Percentiles rank a stretch among this genome's conserved stretches.
Conservation (phyloP, 2,888 invertebrate species). For the Parasteatoda lunata region DNA sequence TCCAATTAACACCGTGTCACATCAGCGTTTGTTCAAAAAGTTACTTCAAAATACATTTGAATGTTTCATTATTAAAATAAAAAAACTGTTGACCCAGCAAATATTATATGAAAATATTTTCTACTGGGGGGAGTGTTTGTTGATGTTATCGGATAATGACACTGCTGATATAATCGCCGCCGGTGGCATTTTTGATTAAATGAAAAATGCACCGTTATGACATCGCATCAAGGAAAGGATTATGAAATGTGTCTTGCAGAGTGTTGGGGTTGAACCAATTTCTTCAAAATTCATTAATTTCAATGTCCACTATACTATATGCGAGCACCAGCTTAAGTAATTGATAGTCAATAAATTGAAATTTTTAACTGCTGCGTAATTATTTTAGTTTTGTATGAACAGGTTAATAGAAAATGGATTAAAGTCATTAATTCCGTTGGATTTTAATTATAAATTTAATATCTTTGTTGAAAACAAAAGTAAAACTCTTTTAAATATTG, state of each 20-base stretch:
- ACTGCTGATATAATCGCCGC: background rate
- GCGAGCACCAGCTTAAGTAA: background rate
- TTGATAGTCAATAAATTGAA: background rate
- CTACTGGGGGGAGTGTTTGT: constrained; percentile 4
- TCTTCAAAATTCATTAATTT: constrained; percentile 11
- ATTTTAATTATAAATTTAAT: too few relatives aligned
- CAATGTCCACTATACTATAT: constrained; percentile 4
- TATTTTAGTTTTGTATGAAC: background rate
- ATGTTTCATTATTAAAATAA: background rate
- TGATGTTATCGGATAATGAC: constrained; percentile 25
- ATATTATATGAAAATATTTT: background rate
- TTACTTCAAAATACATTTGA: background rate
- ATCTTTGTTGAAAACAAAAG: too few relatives aligned
- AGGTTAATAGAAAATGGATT: constrained; percentile 13
- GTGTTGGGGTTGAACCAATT: background rate
- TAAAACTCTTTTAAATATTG: too few relatives aligned
- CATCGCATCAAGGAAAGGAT: constrained; percentile 13
- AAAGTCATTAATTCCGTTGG: background rate
- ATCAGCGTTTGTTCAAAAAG: too few relatives aligned
- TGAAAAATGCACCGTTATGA: background rate
- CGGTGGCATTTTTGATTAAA: background rate
- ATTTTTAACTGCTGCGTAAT: background rate
- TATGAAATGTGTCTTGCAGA: background rate
- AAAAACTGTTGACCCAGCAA: background rate
- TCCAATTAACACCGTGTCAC: too few relatives aligned